These are phyloP conservation scores for Acronicta aceris DNA, from an alignment of 2,888 invertebrate species.

Conservation along the genomic window DNA sequence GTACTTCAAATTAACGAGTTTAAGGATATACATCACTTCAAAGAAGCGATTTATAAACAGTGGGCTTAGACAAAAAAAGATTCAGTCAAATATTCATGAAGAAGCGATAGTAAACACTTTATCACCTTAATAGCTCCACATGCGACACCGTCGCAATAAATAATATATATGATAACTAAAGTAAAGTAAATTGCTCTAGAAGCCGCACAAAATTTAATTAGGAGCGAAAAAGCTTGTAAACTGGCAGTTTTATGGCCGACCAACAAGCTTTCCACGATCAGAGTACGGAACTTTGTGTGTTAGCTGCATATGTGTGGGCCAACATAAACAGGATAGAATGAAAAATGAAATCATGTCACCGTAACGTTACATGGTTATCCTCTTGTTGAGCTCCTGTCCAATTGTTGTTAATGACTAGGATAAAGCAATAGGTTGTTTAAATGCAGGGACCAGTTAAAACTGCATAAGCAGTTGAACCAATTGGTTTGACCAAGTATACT, in stretches of 20 bases:
- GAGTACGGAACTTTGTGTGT: constrained; percentile 20
- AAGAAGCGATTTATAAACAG: no score
- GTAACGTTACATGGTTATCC: constrained; percentile 9
- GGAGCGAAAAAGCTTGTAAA: constrained; percentile 46
- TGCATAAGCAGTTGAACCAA: not conserved
- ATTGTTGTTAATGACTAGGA: constrained; percentile 2
- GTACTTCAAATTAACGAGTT: no score
- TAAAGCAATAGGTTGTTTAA: constrained; percentile 2
- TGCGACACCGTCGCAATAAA: constrained; percentile 26
- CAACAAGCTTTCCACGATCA: constrained; percentile 33
- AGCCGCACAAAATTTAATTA: constrained; percentile 54
- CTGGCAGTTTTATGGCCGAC: constrained; percentile 39
- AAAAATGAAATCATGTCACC: constrained; percentile 34
- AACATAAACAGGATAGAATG: constrained; percentile 17
- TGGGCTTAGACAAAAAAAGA: no score
- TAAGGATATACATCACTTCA: no score
- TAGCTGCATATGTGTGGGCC: constrained; percentile 12
- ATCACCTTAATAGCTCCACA: constrained; percentile 13
- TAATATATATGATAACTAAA: constrained; percentile 30
- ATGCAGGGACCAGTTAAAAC: not conserved
- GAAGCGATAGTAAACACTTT: not conserved
- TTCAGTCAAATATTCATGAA: not conserved
- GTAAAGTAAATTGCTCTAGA: constrained; percentile 35
- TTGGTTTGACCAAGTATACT: no score
- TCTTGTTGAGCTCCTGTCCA: constrained; percentile 14